These are phyloP conservation scores for Drosophila parvula DNA, from an alignment of 1,140 invertebrate species.

Conservation along the genomic window DNA sequence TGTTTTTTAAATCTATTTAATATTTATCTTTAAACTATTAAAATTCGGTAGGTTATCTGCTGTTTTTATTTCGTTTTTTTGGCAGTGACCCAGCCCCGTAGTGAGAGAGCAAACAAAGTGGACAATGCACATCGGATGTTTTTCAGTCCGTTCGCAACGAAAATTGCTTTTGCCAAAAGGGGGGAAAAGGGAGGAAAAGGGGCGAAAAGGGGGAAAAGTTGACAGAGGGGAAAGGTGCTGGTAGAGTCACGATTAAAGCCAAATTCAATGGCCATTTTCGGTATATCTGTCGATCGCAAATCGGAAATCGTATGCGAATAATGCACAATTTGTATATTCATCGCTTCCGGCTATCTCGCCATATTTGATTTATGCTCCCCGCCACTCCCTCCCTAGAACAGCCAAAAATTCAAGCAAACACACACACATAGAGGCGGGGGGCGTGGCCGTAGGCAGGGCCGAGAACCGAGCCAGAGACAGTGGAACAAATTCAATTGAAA, in stretches of 20 bases:
- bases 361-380: conserved; percentile 38
- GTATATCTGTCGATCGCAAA: conserved; percentile 54
- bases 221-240: neutral
- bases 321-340: conserved; percentile 40
- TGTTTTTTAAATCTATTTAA: no score
- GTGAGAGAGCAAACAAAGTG: conserved; percentile 44
- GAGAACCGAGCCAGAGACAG: conserved; percentile 32
- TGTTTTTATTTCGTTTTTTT: neutral
- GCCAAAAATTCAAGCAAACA: conserved; percentile 26
- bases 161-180: conserved; percentile 64
- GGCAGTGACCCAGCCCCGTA: neutral
- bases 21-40: neutral
- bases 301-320: conserved; percentile 63
- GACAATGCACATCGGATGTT: conserved; percentile 42
- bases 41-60: neutral
- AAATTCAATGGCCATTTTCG: conserved; percentile 29
- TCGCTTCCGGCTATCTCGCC: conserved; percentile 30
- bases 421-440: conserved; percentile 3
- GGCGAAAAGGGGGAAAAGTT: neutral
- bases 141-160: conserved; percentile 36
- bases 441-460: conserved; percentile 5
- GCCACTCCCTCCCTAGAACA: neutral
- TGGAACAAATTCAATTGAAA: conserved; percentile 74
- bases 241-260: conserved; percentile 42
- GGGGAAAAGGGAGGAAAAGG: neutral